These are phyloP conservation scores for Mamestra brassicae DNA, from an alignment of 2,888 invertebrate species.

Conservation along the genomic window DNA sequence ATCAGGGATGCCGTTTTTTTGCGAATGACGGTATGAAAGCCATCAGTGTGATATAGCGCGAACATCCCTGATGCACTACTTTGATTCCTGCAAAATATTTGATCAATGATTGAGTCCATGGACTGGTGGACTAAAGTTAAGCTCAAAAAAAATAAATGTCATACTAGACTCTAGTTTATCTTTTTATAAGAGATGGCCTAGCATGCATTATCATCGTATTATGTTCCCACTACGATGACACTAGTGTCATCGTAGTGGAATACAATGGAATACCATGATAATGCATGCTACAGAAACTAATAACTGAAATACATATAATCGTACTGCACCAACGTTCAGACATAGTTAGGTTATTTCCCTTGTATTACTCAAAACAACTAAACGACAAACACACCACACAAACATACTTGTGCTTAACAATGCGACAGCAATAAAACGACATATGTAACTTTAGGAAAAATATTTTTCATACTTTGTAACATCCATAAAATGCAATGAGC, in stretches of 20 bases:
- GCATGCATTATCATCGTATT: too few relatives aligned
- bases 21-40: too few relatives aligned
- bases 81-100: too few relatives aligned
- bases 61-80: too few relatives aligned
- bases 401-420: not conserved
- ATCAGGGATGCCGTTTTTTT: too few relatives aligned
- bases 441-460: not conserved
- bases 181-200: not conserved
- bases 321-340: not conserved
- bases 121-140: not conserved
- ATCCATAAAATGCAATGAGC: slow-evolving; percentile 42
- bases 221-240: too few relatives aligned
- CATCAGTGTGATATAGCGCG: too few relatives aligned
- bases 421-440: not conserved
- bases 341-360: not conserved
- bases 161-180: not conserved
- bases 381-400: not conserved
- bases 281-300: not conserved
- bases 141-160: too few relatives aligned
- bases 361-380: not conserved
- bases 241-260: too few relatives aligned
- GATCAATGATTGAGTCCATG: too few relatives aligned
- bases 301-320: not conserved
- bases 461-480: slow-evolving; percentile 21
- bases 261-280: too few relatives aligned